A percentile compares a stretch with the other conserved stretches of the same genome.
phyloP scores from a whole-genome alignment of 2,888 invertebrate species.

The Drosophila antonietae region DNA sequence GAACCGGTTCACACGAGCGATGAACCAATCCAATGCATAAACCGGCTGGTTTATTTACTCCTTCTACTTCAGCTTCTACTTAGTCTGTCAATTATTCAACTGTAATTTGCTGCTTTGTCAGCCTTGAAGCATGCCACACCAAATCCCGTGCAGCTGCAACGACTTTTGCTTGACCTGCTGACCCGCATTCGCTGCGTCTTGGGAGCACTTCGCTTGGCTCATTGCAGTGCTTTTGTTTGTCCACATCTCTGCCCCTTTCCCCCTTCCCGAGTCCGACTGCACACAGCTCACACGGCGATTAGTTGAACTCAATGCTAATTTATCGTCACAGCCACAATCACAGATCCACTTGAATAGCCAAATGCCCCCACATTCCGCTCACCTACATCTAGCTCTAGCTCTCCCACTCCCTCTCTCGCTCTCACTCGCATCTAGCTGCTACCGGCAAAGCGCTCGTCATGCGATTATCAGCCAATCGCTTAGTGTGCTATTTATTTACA shows the following conservation, averaged over 20 bases:
- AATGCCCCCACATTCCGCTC: slow-evolving; percentile 6
- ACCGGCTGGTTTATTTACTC: neutral
- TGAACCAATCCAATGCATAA: neutral
- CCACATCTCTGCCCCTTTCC: neutral
- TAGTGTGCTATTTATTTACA: slow-evolving; percentile 76
- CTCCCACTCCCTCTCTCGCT: neutral
- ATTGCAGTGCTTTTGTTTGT: slow-evolving; percentile 33
- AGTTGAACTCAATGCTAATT: slow-evolving; percentile 67
- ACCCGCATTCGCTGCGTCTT: slow-evolving; percentile 49
- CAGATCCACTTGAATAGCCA: slow-evolving; percentile 61
- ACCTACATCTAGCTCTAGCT: neutral
- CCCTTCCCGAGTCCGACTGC: neutral
- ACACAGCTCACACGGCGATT: slow-evolving; percentile 24
- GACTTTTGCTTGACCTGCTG: slow-evolving; percentile 52
- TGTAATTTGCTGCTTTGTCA: slow-evolving; percentile 18
- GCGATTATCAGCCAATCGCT: slow-evolving; percentile 79
- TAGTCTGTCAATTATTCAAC: slow-evolving; percentile 14
- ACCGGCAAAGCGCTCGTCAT: slow-evolving; percentile 64
- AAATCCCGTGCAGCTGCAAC: slow-evolving; percentile 35
- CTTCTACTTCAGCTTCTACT: neutral
- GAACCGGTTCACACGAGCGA: slow-evolving; percentile 25
- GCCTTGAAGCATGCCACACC: slow-evolving; percentile 54
- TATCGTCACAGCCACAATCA: slow-evolving; percentile 71
- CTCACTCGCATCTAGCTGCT: slow-evolving; percentile 19
- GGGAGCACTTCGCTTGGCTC: slow-evolving; percentile 22